phyloP scores from a whole-genome alignment of 2,113 vertebrate genomes.

The Lycaon pictus region DNA sequence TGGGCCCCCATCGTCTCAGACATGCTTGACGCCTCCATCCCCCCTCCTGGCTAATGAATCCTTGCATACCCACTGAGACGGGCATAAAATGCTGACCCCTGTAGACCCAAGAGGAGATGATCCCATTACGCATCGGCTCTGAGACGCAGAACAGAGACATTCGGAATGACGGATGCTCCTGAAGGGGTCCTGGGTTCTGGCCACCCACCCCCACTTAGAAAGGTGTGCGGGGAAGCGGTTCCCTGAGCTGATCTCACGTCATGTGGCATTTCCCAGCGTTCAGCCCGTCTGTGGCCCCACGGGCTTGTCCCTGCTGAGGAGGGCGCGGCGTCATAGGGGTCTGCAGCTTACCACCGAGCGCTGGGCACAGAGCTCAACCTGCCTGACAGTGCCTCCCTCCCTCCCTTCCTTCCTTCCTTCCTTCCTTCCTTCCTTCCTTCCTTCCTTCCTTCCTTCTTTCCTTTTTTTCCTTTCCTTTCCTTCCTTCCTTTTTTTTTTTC shows the following conservation, averaged over 20 bases:
- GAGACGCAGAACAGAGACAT: not conserved
- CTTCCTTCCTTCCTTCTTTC: no score
- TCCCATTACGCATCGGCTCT: not conserved
- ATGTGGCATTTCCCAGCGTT: not conserved
- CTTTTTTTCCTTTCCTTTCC: rapidly evolving
- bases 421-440: no score
- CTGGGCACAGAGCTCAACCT: no score
- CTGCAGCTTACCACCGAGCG: no score
- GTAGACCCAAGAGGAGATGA: not conserved
- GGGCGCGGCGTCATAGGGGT: no score
- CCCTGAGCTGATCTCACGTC: not conserved
- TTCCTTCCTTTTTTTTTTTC: not conserved
- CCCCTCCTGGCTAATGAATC: not conserved
- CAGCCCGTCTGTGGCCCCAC: rapidly evolving
- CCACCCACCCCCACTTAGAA: not conserved
- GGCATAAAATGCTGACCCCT: not conserved
- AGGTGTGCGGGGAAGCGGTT: not conserved
- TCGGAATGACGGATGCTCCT: not conserved
- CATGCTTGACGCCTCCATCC: not conserved
- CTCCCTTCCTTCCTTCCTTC: no score
- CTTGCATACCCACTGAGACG: not conserved
- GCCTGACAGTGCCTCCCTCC: no score
- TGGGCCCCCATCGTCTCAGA: rapidly evolving
- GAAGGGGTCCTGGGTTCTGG: not conserved
- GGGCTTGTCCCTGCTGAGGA: not conserved